Conservation (phyloP, 2,888 invertebrate genomes). For the Hirudinaria manillensis region DNA sequence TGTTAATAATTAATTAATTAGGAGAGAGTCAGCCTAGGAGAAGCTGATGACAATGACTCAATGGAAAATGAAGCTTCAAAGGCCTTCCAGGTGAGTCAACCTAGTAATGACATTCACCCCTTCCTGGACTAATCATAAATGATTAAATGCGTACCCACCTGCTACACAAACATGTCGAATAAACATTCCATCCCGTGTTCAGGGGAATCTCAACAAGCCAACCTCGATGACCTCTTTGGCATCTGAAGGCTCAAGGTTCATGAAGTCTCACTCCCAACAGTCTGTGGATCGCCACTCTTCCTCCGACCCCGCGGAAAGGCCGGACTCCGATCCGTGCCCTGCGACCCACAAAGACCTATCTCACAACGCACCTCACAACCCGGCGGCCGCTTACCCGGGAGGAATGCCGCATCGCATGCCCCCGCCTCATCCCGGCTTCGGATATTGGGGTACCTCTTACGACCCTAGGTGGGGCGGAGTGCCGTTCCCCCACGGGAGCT, state of each 20-base stretch:
- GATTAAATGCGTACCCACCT: too few relatives aligned
- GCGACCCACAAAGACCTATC: background rate
- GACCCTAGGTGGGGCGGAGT: background rate
- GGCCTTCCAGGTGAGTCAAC: too few relatives aligned
- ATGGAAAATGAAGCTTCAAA: too few relatives aligned
- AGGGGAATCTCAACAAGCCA: background rate
- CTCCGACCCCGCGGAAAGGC: background rate
- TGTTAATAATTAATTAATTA: too few relatives aligned
- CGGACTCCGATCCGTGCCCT: slow-evolving; percentile 17
- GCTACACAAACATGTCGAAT: too few relatives aligned
- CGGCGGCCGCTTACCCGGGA: background rate
- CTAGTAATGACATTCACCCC: too few relatives aligned
- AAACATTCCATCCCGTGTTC: too few relatives aligned
- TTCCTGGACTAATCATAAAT: too few relatives aligned
- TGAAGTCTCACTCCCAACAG: slow-evolving; percentile 10
- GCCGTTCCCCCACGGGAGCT: background rate
- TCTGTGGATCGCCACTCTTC: slow-evolving; percentile 1
- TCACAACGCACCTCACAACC: background rate
- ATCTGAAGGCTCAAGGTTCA: background rate
- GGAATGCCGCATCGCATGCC: slow-evolving; percentile 12
- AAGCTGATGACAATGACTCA: too few relatives aligned
- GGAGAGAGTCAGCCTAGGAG: too few relatives aligned
- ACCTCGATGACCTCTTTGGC: background rate
- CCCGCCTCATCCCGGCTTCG: slow-evolving; percentile 9
- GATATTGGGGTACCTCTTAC: background rate